Evolutionary conservation across 35 echinoderm and acorn worm species (phyloP).

Genomic region (Heliocidaris tuberculata): DNA sequence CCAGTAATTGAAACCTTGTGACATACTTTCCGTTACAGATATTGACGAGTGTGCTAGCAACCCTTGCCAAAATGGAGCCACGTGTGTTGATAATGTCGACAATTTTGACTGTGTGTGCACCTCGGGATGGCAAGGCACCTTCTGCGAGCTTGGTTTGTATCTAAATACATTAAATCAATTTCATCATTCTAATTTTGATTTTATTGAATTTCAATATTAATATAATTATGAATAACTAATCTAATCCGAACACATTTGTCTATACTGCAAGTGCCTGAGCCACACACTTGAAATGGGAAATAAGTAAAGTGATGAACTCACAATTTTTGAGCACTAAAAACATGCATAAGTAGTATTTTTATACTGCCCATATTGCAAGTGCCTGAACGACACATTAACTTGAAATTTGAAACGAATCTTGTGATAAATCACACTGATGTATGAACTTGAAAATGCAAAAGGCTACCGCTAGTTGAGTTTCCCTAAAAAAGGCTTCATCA

Average conservation of each 20-base stretch:
- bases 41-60: conserved; percentile 67
- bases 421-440: not conserved
- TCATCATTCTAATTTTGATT: not conserved
- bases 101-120: conserved; percentile 70
- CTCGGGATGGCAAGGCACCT: conserved; percentile 56
- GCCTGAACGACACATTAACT: not conserved
- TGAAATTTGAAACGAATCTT: not conserved
- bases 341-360: not conserved
- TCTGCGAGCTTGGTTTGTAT: conserved; percentile 72
- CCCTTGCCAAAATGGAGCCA: conserved; percentile 64
- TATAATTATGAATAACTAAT: not conserved
- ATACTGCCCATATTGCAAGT: not conserved
- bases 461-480: too few relatives aligned
- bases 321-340: too few relatives aligned
- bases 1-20: not conserved
- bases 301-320: not conserved
- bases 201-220: not conserved
- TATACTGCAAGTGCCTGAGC: too few relatives aligned
- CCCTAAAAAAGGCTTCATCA: too few relatives aligned
- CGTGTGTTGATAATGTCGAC: conserved; percentile 50
- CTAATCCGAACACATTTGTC: not conserved
- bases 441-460: too few relatives aligned
- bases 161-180: not conserved
- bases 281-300: too few relatives aligned
- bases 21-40: conserved; percentile 29